Evolutionary conservation across 1,140 invertebrate genomes (phyloP).

Genomic region (Oppia nitens): DNA sequence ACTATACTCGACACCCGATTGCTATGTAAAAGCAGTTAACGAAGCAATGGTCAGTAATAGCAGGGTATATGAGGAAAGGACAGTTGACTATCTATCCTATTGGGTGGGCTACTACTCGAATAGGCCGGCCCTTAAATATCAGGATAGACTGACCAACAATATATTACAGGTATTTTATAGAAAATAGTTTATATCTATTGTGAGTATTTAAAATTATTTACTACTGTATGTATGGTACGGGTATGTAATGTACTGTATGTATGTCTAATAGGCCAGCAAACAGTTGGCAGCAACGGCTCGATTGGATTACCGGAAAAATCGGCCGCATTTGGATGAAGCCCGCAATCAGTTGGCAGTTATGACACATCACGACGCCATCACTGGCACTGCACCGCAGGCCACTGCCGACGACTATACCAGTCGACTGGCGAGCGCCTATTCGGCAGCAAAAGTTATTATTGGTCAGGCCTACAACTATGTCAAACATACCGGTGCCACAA

Average conservation of each 20-base stretch:
- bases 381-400: slow-evolving; percentile 73
- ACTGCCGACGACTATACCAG: slow-evolving; percentile 70
- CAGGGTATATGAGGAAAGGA: slow-evolving; percentile 48
- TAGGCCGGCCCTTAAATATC: slow-evolving; percentile 35
- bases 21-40: slow-evolving; percentile 46
- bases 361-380: slow-evolving; percentile 37
- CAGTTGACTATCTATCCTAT: slow-evolving; percentile 1
- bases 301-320: neutral
- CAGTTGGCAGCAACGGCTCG: slow-evolving; percentile 23
- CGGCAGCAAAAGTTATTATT: slow-evolving; percentile 29
- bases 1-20: slow-evolving; percentile 59
- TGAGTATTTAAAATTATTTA: neutral
- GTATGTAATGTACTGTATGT: neutral
- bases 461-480: slow-evolving; percentile 27
- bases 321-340: slow-evolving; percentile 6
- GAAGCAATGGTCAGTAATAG: slow-evolving; percentile 34
- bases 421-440: slow-evolving; percentile 24
- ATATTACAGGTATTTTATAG: slow-evolving; percentile 49
- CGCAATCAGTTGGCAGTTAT: slow-evolving; percentile 2
- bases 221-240: too few relatives aligned
- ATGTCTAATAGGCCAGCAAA: slow-evolving; percentile 38
- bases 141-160: slow-evolving; percentile 43
- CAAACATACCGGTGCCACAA: slow-evolving; percentile 27
- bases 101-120: slow-evolving; percentile 95
- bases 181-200: neutral